Conservation (phyloP, 37 sponge, comb jelly and placozoan species). For the Cliona cf. orientalis region DNA sequence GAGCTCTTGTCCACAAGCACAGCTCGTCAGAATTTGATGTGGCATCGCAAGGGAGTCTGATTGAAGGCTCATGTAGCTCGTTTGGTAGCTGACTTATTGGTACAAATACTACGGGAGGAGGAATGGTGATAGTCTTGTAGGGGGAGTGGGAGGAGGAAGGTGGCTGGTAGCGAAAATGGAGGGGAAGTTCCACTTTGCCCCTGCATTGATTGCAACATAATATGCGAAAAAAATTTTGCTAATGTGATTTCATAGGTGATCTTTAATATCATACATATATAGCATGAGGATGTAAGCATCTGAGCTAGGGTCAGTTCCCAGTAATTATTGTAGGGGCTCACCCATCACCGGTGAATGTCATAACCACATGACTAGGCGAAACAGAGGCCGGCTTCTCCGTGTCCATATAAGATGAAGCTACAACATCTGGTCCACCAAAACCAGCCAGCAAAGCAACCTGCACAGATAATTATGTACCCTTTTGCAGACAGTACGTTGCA, state of each 20-base stretch:
- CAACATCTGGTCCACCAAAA: conserved; percentile 35
- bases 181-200: conserved; percentile 7
- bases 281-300: too few species aligned
- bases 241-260: too few species aligned
- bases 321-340: background rate
- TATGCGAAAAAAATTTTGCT: too few species aligned
- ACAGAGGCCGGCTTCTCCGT: conserved; percentile 28
- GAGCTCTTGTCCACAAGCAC: conserved; percentile 1
- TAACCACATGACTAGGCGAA: conserved; percentile 4
- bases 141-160: background rate
- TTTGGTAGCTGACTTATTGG: background rate
- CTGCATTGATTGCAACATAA: too few species aligned
- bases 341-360: background rate
- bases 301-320: background rate
- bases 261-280: too few species aligned
- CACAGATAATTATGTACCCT: too few species aligned
- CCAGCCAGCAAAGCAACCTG: conserved; percentile 1
- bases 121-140: conserved; percentile 8
- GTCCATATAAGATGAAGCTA: conserved; percentile 23
- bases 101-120: conserved; percentile 13
- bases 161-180: conserved; percentile 43
- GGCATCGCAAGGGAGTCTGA: conserved; percentile 15
- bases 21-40: background rate
- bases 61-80: conserved; percentile 1
- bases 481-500: too few species aligned